Base-by-base conservation (phyloP, 1,140 invertebrate genomes). In the Tetragonula clypearis region DNA sequence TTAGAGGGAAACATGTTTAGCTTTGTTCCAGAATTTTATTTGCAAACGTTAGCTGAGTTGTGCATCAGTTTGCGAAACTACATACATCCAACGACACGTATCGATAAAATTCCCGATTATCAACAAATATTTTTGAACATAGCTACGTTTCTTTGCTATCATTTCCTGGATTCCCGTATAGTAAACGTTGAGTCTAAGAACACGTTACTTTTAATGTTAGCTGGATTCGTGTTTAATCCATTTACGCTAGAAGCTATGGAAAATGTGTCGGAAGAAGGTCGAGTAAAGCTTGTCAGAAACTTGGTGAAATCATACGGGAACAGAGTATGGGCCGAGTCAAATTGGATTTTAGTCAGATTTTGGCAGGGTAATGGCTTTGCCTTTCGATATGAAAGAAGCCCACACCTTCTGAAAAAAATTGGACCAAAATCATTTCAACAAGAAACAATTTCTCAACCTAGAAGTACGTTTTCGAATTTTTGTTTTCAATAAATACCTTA, bases 351-450 rank as follows among this genome's bases (percentile, higher is more conserved):
- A 12, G 96, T 98, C 11, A 95, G 97, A 81, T 97, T 98, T 88
- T 98, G 98, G 98, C 96, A 98, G 93, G 98, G 98, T 2, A 96
- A 96, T 91, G 98, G 97, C 0, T 98, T 97, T 94, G 97, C 96
- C 0, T 98, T 97, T 93, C 95, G 97, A n/a, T 98, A 98, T 89
- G 95, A 95, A 4, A 96, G 95, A 74, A 96, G 96, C 76, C 96
- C 96, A 4, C 96, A 96, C 92, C 92, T 96, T 86, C 93, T 89
- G 71, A 95, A 94, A 85, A 96, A 93, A 92, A 90, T 95, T 55
- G 95, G 95, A 19, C 94, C 95, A 8, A 95, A 95, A 90, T 92
- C 93, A 53, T 83, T 94, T 35, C 93, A 94, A n/a, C 92, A 94
- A 55, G 95, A 95, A 73, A 91, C 93, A 21, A 93, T 95, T 41